Conservation (phyloP, 2,888 invertebrate species). For the Parascotia fuliginaria region DNA sequence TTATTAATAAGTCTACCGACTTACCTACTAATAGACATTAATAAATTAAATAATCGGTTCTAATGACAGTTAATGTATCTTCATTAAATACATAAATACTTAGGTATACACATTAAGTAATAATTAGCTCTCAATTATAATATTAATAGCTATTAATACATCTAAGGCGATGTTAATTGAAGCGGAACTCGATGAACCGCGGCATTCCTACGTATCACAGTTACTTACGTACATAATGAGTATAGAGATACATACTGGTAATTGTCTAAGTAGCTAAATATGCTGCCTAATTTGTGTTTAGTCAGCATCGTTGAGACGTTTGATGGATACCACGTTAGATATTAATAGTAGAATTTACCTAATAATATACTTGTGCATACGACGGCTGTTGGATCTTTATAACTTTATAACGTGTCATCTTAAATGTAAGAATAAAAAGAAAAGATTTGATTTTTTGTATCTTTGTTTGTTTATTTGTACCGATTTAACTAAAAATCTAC, state of each 20-base stretch:
- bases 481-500: too few species aligned
- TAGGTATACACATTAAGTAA: constrained; percentile 41
- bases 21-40: background rate
- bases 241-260: constrained; percentile 12
- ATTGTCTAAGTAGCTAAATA: constrained; percentile 38
- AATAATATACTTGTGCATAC: too few species aligned
- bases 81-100: constrained; percentile 4
- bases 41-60: constrained; percentile 7
- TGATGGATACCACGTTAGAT: background rate
- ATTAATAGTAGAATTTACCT: constrained; percentile 2
- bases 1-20: too few species aligned
- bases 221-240: constrained; percentile 27
- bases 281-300: constrained; percentile 28
- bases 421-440: too few species aligned
- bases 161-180: constrained; percentile 62
- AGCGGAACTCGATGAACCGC: constrained; percentile 58
- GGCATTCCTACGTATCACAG: constrained; percentile 56
- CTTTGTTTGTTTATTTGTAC: too few species aligned
- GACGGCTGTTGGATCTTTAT: too few species aligned
- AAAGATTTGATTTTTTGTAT: too few species aligned
- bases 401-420: too few species aligned
- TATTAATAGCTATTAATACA: constrained; percentile 50
- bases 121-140: constrained; percentile 56
- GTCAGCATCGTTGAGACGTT: constrained; percentile 4
- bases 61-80: constrained; percentile 18